A percentile compares a stretch with the other conserved stretches of the same genome.
Conservation (phyloP, 1,140 invertebrate genomes). For the Galleria mellonella region DNA sequence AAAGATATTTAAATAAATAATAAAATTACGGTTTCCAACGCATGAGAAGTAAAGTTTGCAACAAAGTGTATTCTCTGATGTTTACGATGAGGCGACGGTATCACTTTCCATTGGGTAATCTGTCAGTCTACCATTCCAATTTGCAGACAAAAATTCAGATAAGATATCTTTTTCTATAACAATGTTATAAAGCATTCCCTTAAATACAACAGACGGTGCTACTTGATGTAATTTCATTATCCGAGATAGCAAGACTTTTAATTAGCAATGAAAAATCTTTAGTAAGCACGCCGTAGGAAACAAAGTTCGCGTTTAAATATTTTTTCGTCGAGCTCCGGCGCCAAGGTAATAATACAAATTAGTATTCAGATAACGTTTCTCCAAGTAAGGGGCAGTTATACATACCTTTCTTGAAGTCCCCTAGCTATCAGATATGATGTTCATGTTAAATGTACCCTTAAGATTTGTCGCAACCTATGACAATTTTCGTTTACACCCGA, state of each 20-base stretch:
- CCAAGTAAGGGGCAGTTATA: conserved; percentile 10
- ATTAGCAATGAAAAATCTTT: conserved; percentile 24
- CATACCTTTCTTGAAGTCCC: conserved; percentile 12
- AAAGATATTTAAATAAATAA: no score
- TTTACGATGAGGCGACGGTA: no score
- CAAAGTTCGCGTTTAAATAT: conserved; percentile 14
- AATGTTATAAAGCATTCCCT: no score
- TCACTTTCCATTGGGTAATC: no score
- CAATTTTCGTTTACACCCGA: not conserved
- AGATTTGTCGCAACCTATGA: not conserved
- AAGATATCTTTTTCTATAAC: no score
- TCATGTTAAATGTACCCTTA: conserved; percentile 5
- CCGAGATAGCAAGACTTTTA: conserved; percentile 17
- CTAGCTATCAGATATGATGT: conserved; percentile 5
- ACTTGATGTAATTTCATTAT: conserved; percentile 7
- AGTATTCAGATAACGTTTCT: conserved; percentile 19
- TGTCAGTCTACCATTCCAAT: no score
- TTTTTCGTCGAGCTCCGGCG: conserved; percentile 19
- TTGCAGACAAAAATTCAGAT: no score
- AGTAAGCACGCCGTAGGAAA: conserved; percentile 7
- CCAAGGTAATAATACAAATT: conserved; percentile 18
- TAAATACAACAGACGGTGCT: no score
- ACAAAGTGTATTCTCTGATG: no score
- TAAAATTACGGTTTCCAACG: no score
- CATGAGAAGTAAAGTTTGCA: no score